A percentile compares a stretch with the other conserved stretches of the same genome.
These are phyloP conservation scores for Crotalus helleri DNA, from an alignment of 2,113 vertebrate species.

Conservation along the genomic window DNA sequence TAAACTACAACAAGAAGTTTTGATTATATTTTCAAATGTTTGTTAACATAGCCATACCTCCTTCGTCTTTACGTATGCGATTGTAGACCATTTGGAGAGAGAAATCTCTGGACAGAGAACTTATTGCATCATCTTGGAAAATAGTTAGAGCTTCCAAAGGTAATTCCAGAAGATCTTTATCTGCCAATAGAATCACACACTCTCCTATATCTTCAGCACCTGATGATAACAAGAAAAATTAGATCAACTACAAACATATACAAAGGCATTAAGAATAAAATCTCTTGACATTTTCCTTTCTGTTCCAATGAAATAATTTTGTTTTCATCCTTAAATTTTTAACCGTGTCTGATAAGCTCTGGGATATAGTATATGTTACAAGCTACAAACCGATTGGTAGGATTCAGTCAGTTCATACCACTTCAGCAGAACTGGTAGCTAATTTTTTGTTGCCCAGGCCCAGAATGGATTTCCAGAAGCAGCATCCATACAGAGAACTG, in stretches of 20 bases:
- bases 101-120: slow-evolving; percentile 81
- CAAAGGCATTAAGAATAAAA: neutral
- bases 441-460: too few species aligned
- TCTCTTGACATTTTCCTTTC: neutral
- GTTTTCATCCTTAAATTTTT: neutral
- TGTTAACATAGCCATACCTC: slow-evolving; percentile 57
- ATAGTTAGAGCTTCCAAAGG: slow-evolving; percentile 78
- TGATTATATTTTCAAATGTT: neutral
- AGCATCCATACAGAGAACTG: too few species aligned
- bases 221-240: slow-evolving; percentile 20
- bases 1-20: neutral
- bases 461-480: too few species aligned
- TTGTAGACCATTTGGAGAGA: slow-evolving; percentile 81
- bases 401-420: too few species aligned
- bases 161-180: slow-evolving; percentile 74
- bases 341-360: neutral
- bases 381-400: neutral
- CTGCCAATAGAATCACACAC: slow-evolving; percentile 74
- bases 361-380: neutral
- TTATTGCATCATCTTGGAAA: slow-evolving; percentile 66
- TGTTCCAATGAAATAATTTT: neutral
- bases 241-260: neutral
- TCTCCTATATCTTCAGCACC: slow-evolving; percentile 55
- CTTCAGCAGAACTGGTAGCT: too few species aligned
- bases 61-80: slow-evolving; percentile 64